Evolutionary conservation across 2,797 vertebrate species (phyloP).

Genomic region (Synanceia verrucosa): DNA sequence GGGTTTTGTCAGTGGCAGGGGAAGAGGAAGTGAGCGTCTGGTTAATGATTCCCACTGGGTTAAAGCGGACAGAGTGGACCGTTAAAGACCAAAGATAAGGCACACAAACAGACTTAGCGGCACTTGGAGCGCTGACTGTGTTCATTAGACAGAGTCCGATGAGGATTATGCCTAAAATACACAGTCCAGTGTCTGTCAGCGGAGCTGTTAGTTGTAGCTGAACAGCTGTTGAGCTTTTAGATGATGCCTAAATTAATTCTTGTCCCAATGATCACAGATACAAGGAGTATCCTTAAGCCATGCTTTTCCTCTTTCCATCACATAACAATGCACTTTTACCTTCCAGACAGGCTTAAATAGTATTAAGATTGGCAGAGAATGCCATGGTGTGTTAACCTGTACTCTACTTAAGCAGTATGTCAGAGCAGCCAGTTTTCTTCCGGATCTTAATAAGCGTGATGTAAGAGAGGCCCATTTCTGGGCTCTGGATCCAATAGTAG

Average conservation of each 20-base stretch:
- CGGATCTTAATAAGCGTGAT: conserved; percentile 60
- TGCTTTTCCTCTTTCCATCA: neutral
- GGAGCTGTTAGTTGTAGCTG: neutral
- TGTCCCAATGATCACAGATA: conserved; percentile 4
- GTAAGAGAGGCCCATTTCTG: conserved; percentile 63
- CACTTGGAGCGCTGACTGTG: conserved; percentile 38
- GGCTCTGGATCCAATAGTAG: conserved; percentile 74
- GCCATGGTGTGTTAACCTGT: conserved; percentile 51
- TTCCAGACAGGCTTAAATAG: conserved; percentile 15
- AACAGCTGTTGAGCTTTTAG: conserved; percentile 1
- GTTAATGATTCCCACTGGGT: conserved; percentile 73
- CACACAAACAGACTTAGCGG: conserved; percentile 61
- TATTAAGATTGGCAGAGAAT: conserved; percentile 38
- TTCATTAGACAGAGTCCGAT: conserved; percentile 18
- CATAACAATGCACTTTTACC: conserved; percentile 12
- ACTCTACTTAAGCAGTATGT: conserved; percentile 39
- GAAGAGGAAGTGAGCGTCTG: conserved; percentile 64
- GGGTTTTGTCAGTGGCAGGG: conserved; percentile 42
- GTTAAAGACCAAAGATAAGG: conserved; percentile 67
- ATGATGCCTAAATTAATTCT: conserved; percentile 13
- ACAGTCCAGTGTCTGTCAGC: neutral
- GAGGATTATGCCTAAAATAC: conserved; percentile 23
- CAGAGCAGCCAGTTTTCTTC: conserved; percentile 55
- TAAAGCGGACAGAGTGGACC: conserved; percentile 57
- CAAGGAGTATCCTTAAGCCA: neutral